Evolutionary conservation across 2,797 vertebrate genomes (phyloP).

Genomic region (Alfaro cultratus): DNA sequence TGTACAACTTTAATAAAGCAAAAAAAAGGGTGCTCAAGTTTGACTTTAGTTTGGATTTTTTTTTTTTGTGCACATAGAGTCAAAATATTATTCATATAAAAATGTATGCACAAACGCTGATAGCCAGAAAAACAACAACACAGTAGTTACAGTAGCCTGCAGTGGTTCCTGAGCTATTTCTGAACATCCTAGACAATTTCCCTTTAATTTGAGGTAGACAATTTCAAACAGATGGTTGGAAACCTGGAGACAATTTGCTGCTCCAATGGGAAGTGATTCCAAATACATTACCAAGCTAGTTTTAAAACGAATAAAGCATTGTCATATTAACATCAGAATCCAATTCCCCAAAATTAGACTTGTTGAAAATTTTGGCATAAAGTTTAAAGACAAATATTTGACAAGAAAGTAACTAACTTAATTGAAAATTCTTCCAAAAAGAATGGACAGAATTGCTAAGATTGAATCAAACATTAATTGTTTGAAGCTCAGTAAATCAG

Average conservation of each 20-base stretch:
- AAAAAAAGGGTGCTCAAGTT: background rate
- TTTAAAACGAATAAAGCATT: background rate
- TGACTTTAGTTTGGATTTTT: background rate
- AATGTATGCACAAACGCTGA: background rate
- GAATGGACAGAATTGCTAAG: background rate
- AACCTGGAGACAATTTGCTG: background rate
- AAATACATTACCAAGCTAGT: background rate
- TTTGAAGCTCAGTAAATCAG: background rate
- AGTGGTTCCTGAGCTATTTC: background rate
- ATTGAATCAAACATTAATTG: background rate
- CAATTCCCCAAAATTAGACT: background rate
- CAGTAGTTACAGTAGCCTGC: background rate
- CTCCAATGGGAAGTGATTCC: background rate
- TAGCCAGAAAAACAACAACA: background rate
- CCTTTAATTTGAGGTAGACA: background rate
- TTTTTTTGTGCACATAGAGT: background rate
- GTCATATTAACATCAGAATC: background rate
- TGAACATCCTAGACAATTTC: background rate
- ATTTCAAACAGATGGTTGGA: slow-evolving; percentile 2
- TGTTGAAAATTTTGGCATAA: background rate
- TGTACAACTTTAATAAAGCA: background rate
- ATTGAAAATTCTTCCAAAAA: background rate
- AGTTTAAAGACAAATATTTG: background rate
- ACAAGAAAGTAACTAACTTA: background rate
- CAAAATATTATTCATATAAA: background rate